phyloP scores from a whole-genome alignment of 1,140 invertebrate genomes.

The Dendrolimus kikuchii region DNA sequence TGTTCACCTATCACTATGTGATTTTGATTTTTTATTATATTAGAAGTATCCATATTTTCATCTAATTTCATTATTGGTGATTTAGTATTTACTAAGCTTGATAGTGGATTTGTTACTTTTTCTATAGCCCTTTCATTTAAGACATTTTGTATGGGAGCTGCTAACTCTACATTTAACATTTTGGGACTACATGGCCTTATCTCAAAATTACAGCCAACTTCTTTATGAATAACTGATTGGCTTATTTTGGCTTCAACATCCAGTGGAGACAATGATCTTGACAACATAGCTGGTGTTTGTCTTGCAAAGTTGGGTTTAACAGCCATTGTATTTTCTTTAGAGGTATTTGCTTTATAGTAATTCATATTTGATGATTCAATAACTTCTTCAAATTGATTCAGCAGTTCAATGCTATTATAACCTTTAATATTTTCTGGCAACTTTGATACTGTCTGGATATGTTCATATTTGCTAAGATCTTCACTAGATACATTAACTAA shows the following conservation, averaged over 20 bases:
- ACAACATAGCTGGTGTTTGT: conserved; percentile 20
- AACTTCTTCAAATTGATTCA: conserved; percentile 62
- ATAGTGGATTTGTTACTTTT: conserved; percentile 51
- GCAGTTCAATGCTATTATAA: conserved; percentile 57
- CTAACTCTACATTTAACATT: conserved; percentile 61
- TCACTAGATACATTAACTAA: conserved; percentile 62
- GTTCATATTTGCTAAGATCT: conserved; percentile 65
- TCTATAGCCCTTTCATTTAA: conserved; percentile 54
- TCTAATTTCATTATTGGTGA: conserved; percentile 25
- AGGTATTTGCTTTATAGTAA: conserved; percentile 16
- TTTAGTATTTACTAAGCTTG: conserved; percentile 11
- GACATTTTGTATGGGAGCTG: conserved; percentile 50
- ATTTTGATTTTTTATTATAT: conserved; percentile 14
- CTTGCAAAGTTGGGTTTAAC: conserved; percentile 22
- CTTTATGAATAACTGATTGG: conserved; percentile 71
- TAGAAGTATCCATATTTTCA: conserved; percentile 17
- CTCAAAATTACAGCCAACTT: conserved; percentile 71
- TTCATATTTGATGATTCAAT: conserved; percentile 47
- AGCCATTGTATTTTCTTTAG: conserved; percentile 24
- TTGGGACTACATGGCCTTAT: conserved; percentile 68
- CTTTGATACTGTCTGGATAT: conserved; percentile 68
- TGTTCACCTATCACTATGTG: conserved; percentile 16
- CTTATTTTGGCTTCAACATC: conserved; percentile 72
- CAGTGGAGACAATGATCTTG: conserved; percentile 53
- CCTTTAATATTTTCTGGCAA: conserved; percentile 69